phyloP scores from a whole-genome alignment of 1,140 invertebrate species.

The Manduca sexta region DNA sequence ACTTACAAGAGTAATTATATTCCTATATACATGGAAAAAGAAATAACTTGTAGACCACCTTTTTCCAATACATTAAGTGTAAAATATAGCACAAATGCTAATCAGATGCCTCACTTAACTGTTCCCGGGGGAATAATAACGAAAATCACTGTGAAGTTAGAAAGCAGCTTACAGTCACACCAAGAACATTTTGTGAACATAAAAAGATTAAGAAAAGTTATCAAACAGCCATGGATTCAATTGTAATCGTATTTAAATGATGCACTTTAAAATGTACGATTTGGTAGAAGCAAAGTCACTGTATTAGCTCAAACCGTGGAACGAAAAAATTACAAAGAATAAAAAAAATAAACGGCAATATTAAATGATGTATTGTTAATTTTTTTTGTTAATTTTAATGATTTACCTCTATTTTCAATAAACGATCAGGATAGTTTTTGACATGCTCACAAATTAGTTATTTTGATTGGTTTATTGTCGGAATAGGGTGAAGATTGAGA shows the following conservation, averaged over 20 bases:
- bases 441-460: no score
- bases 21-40: background rate
- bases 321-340: no score
- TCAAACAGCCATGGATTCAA: conserved; percentile 1
- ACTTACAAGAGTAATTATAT: no score
- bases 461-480: no score
- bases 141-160: conserved; percentile 3
- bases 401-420: no score
- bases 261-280: background rate
- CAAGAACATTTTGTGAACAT: conserved; percentile 3
- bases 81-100: conserved; percentile 7
- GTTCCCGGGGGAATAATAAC: background rate
- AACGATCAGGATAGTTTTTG: no score
- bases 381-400: no score
- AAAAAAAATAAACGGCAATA: no score
- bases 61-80: conserved; percentile 6
- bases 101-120: conserved; percentile 3
- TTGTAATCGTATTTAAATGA: conserved; percentile 1
- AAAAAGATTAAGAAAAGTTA: conserved; percentile 7
- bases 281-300: no score
- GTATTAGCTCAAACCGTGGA: no score
- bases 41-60: background rate
- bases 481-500: no score
- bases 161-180: background rate
- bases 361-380: no score